These are phyloP conservation scores for Thalassaphorura encarpata DNA, from an alignment of 1,140 invertebrate genomes.

Conservation along the genomic window DNA sequence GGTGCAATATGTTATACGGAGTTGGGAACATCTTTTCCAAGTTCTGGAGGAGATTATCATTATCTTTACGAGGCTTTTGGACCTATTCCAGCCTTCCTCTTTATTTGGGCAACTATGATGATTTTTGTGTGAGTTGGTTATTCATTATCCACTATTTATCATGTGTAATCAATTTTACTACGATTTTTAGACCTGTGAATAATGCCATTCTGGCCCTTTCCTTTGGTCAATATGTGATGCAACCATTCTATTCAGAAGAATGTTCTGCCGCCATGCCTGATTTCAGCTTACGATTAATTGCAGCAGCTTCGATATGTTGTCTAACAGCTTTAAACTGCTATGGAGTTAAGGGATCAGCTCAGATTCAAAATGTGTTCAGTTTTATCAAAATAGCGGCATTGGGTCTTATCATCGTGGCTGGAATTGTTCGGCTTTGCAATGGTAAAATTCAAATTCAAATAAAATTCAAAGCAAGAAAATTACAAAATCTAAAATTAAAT, in stretches of 20 bases:
- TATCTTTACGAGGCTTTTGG: conserved; percentile 86
- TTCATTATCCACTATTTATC: neutral
- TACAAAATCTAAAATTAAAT: too few relatives aligned
- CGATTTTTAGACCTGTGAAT: conserved; percentile 71
- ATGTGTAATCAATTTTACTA: neutral
- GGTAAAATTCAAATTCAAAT: too few relatives aligned
- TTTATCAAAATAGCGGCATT: conserved; percentile 44
- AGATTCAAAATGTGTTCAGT: conserved; percentile 66
- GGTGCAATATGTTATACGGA: conserved; percentile 69
- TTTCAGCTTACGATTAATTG: conserved; percentile 57
- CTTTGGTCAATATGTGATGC: conserved; percentile 87
- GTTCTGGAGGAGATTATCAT: conserved; percentile 96
- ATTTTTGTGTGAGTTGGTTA: conserved; percentile 53
- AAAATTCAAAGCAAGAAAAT: too few relatives aligned
- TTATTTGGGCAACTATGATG: conserved; percentile 85
- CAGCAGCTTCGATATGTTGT: conserved; percentile 62
- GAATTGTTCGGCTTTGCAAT: too few relatives aligned
- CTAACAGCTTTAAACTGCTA: conserved; percentile 81
- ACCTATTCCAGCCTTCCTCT: conserved; percentile 83
- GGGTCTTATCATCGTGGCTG: conserved; percentile 48
- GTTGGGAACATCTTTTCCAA: conserved; percentile 84
- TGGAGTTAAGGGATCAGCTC: conserved; percentile 74
- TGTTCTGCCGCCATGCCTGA: conserved; percentile 55
- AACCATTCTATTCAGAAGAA: conserved; percentile 82
- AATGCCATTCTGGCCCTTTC: conserved; percentile 94